A percentile compares a stretch with the other conserved stretches of the same genome.
These are phyloP conservation scores for Augochlora pura DNA, from an alignment of 1,140 invertebrate genomes.

Conservation along the genomic window DNA sequence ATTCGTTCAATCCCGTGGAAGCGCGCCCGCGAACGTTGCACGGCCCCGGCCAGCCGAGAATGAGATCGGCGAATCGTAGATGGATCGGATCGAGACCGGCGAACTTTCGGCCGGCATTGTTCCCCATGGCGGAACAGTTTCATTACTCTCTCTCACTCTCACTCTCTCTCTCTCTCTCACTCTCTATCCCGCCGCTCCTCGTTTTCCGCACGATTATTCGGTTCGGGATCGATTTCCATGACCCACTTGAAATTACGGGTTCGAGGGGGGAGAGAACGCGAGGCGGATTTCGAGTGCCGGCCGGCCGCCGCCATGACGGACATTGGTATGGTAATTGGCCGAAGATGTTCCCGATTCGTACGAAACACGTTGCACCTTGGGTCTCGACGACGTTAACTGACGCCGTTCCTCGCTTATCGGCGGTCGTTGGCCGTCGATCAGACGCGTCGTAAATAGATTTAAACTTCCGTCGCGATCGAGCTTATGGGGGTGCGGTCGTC, in stretches of 20 bases:
- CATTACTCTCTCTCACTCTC: constrained; percentile 17
- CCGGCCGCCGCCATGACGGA: constrained; percentile 9
- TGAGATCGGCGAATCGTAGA: neutral
- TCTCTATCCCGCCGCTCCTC: neutral
- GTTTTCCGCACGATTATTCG: constrained; percentile 33
- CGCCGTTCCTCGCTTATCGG: constrained; percentile 32
- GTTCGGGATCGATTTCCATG: constrained; percentile 40
- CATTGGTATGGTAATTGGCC: constrained; percentile 36
- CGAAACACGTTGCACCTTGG: constrained; percentile 1
- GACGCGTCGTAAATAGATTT: constrained; percentile 42
- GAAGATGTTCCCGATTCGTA: constrained; percentile 25
- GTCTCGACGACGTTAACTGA: constrained; percentile 10
- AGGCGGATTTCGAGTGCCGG: constrained; percentile 8
- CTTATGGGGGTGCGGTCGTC: neutral
- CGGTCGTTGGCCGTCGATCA: constrained; percentile 8
- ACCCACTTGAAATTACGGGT: constrained; percentile 43
- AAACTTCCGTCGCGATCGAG: constrained; percentile 29
- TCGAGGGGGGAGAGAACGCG: neutral
- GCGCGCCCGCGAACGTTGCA: neutral
- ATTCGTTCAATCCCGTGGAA: neutral
- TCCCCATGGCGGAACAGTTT: constrained; percentile 23
- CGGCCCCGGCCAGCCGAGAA: neutral
- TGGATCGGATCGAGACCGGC: constrained; percentile 9
- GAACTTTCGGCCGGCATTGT: constrained; percentile 15
- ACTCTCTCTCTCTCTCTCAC: no score